phyloP scores from a whole-genome alignment of 2,797 vertebrate species.

The Pristis pectinata region DNA sequence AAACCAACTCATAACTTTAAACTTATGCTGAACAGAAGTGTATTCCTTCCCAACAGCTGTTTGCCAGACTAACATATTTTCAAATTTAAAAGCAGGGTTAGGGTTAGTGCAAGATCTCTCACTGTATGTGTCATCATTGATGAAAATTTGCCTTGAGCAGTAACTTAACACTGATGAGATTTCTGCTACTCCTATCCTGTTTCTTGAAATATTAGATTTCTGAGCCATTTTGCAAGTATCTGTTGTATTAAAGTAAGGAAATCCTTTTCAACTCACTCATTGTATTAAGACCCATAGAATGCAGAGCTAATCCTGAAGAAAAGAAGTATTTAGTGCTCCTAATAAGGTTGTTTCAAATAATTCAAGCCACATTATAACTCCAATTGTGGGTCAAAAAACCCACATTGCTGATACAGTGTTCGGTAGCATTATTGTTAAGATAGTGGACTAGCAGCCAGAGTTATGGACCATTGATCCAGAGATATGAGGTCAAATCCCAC shows the following conservation, averaged over 20 bases:
- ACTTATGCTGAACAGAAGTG: neutral
- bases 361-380: neutral
- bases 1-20: neutral
- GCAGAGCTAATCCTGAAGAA: neutral
- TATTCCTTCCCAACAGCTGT: neutral
- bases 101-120: neutral
- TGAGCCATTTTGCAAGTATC: neutral
- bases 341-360: neutral
- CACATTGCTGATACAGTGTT: neutral
- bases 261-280: neutral
- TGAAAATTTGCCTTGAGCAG: slow-evolving; percentile 9
- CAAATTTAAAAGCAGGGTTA: neutral
- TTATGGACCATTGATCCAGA: too few species aligned
- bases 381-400: neutral
- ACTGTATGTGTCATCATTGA: neutral
- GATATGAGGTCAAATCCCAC: too few species aligned
- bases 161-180: neutral
- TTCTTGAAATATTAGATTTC: neutral
- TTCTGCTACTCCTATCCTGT: neutral
- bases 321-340: neutral
- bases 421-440: neutral
- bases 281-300: neutral
- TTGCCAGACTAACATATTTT: neutral
- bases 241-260: neutral
- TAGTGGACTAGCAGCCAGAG: too few species aligned